Evolutionary conservation across 2,113 vertebrate species (phyloP), one percentile per base, ranked within the genome.

Genomic region (Cavia aperea): DNA sequence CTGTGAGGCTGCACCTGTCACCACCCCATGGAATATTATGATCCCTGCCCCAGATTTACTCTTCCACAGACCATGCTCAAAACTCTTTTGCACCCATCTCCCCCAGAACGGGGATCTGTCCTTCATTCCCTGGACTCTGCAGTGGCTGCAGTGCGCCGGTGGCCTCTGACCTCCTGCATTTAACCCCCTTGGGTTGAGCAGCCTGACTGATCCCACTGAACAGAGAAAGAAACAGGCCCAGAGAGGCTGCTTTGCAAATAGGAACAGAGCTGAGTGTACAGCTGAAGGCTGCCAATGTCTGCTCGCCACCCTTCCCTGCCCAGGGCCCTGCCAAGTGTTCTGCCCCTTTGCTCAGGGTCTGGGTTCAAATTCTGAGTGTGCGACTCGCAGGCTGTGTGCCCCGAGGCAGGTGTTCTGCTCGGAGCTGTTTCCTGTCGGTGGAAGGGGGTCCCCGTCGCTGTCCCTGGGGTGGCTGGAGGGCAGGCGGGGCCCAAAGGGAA

Each of bases 191-290:
- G 39, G 24, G 12, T 46, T 15, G 51, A 36, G 82, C 3, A 58
- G 19, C 26, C 81, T 43, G 43, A 62, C 8, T 51, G 49, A 23
- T 72, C 39, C 90, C 46, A 26, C 60, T 56, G 83, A 58, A 87
- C 90, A 94, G 62, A 90, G 6, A 51, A 88, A 56, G 63, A 65
- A 90, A 72, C 66, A 65, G 54, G 68, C 70, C 79, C 77, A 60
- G 82, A 87, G 62, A 83, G 63, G 62, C 49, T 58, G 10, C 39
- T 51, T 54, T 68, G 81, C 60, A 29, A 70, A 68, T 2, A 2
- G 62, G 11, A 15, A 39, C 39, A n/a, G 21, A 39, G 54, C 23
- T 4, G 12, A 56, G 24, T 23, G 46, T 16, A 29, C 31, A 31
- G 87, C 56, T 70, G 51, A 65, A 72, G 75, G 16, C 46, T 39